phyloP scores from a whole-genome alignment of 2,888 invertebrate genomes.

The Lochmaea capreae region DNA sequence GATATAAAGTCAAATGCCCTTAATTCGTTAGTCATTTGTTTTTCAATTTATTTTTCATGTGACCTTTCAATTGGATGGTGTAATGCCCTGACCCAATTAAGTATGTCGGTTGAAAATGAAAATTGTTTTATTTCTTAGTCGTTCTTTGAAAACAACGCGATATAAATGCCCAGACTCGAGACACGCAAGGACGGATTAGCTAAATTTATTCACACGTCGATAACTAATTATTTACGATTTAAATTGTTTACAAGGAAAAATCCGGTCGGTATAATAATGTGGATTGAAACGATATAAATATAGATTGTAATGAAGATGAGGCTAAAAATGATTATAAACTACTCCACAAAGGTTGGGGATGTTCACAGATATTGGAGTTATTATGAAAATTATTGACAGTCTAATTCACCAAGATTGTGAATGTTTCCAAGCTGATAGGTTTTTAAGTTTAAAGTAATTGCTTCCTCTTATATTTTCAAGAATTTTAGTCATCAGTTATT shows the following conservation, averaged over 20 bases:
- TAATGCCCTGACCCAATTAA: constrained; percentile 25
- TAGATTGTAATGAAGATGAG: not conserved
- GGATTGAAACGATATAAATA: too few species aligned
- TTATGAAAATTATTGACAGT: too few species aligned
- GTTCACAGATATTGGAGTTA: too few species aligned
- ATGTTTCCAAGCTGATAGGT: too few species aligned
- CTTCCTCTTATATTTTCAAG: too few species aligned
- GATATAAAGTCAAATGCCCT: not conserved
- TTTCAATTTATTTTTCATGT: constrained; percentile 8
- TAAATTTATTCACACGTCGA: not conserved
- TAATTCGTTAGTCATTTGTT: constrained; percentile 8
- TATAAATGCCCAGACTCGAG: not conserved
- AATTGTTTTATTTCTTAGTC: constrained; percentile 17
- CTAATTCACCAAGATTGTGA: too few species aligned
- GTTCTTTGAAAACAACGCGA: constrained; percentile 1
- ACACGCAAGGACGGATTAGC: constrained; percentile 5
- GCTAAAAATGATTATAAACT: too few species aligned
- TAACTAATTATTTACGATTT: not conserved
- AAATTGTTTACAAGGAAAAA: not conserved
- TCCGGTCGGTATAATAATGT: not conserved
- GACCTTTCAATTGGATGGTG: constrained; percentile 11
- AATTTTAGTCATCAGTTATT: too few species aligned
- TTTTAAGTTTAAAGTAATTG: too few species aligned
- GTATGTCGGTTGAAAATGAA: not conserved
- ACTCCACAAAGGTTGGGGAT: too few species aligned